Conservation (phyloP, 2,113 vertebrate genomes). For the Brachyistius frenatus region DNA sequence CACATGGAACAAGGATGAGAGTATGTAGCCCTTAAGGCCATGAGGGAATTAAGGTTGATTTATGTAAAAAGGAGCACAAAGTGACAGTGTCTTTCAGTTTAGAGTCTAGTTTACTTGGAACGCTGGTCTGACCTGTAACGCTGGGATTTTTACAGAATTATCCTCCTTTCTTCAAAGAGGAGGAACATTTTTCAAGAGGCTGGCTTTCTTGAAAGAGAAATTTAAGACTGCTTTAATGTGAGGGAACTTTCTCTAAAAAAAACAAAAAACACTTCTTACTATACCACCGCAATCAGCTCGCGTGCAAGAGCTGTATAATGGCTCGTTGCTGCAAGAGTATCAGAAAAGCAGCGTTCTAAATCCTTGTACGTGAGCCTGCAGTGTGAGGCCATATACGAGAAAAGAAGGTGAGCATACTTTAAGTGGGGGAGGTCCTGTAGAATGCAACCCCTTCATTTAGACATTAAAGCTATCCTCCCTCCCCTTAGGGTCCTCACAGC, state of each 20-base stretch:
- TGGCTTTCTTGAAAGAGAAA: conserved; percentile 6
- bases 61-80: conserved; percentile 29
- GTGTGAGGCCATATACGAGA: conserved; percentile 43
- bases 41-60: conserved; percentile 50
- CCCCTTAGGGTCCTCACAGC: conserved; percentile 51
- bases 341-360: conserved; percentile 11
- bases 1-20: conserved; percentile 66
- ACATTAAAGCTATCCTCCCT: conserved; percentile 65
- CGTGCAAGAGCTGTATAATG: background rate
- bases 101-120: background rate
- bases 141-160: conserved; percentile 15
- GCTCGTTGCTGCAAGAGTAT: background rate
- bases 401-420: conserved; percentile 27
- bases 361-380: conserved; percentile 24
- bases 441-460: conserved; percentile 65
- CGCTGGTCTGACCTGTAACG: background rate
- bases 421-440: conserved; percentile 37
- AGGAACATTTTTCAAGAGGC: conserved; percentile 14
- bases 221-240: background rate
- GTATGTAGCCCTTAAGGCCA: conserved; percentile 57
- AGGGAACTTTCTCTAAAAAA: background rate
- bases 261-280: background rate
- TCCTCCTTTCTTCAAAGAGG: background rate
- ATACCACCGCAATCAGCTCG: conserved; percentile 6
- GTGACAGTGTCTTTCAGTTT: conserved; percentile 8